A percentile compares a stretch with the other conserved stretches of the same genome.
phyloP scores from a whole-genome alignment of 2,113 vertebrate species.

The Sinocyclocheilus rhinocerous region DNA sequence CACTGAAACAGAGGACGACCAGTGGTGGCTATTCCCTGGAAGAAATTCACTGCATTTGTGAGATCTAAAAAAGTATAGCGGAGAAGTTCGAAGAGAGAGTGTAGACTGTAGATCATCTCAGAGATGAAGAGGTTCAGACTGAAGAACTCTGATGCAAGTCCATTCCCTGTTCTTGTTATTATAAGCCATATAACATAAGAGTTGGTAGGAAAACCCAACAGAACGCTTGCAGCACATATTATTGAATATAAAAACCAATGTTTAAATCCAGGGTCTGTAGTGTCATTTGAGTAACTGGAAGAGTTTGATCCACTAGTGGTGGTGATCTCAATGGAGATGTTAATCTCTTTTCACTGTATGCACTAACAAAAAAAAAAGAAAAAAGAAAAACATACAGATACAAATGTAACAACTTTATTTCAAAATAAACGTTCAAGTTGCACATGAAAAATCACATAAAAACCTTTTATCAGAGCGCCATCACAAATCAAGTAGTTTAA shows the following conservation, averaged over 20 bases:
- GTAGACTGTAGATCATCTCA: slow-evolving; percentile 32
- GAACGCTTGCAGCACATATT: neutral
- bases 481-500: neutral
- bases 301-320: neutral
- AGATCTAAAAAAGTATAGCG: neutral
- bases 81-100: neutral
- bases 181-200: slow-evolving; percentile 53
- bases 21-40: neutral
- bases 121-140: slow-evolving; percentile 33
- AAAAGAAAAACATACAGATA: too few species aligned
- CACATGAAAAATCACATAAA: neutral
- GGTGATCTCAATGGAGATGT: slow-evolving; percentile 17
- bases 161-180: slow-evolving; percentile 23
- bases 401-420: neutral
- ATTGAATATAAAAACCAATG: neutral
- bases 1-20: slow-evolving; percentile 44
- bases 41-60: neutral
- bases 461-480: neutral
- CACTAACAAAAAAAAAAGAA: too few species aligned
- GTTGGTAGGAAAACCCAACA: slow-evolving; percentile 35
- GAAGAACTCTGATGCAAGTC: slow-evolving; percentile 39
- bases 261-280: neutral
- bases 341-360: slow-evolving; percentile 31
- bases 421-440: neutral
- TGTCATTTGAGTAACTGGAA: neutral